These are phyloP conservation scores for Caenorhabditis wallacei DNA, from an alignment of 2,888 invertebrate genomes.

Conservation along the genomic window DNA sequence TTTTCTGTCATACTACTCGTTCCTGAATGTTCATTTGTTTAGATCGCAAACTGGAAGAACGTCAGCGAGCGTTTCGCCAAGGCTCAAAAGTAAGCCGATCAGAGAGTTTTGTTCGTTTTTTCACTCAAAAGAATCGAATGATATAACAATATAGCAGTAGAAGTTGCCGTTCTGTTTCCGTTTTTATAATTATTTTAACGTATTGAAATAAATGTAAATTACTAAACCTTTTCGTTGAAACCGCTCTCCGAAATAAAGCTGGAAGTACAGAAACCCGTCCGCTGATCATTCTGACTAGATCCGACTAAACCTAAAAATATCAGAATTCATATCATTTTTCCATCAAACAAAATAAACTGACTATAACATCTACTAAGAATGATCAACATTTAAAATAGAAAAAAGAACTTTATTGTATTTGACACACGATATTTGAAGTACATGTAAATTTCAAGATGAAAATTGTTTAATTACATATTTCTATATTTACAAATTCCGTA, in stretches of 20 bases:
- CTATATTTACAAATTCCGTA: conserved; percentile 46
- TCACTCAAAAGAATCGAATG: conserved; percentile 13
- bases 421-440: conserved; percentile 16
- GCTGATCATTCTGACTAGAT: conserved; percentile 13
- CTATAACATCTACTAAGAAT: background rate
- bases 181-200: conserved; percentile 34
- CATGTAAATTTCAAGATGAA: conserved; percentile 14
- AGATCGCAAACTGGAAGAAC: conserved; percentile 82
- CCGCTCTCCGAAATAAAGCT: conserved; percentile 21
- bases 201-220: conserved; percentile 29
- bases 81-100: conserved; percentile 53
- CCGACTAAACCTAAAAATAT: conserved; percentile 3
- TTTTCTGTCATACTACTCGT: background rate
- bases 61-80: conserved; percentile 79
- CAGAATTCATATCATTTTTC: too few species aligned
- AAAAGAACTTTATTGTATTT: background rate
- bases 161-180: conserved; percentile 4
- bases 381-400: background rate
- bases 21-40: background rate
- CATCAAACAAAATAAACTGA: conserved; percentile 7
- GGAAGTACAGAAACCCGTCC: conserved; percentile 1
- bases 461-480: background rate
- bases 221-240: conserved; percentile 24
- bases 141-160: conserved; percentile 21
- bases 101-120: background rate